Conservation (phyloP, 1,140 invertebrate species). For the Brachionus sp. region DNA sequence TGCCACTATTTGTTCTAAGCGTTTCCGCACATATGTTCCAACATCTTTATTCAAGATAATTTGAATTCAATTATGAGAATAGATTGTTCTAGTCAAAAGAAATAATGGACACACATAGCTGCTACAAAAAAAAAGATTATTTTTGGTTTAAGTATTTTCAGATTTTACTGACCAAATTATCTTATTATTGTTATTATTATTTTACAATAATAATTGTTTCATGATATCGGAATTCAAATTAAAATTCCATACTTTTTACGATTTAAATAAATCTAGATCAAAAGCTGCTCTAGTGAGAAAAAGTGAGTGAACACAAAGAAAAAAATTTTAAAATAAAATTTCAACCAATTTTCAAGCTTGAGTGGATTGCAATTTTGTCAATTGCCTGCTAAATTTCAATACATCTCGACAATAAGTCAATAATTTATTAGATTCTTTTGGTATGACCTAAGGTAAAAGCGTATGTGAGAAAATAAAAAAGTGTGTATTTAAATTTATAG, state of each 20-base stretch:
- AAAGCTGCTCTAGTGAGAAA: neutral
- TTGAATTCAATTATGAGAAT: neutral
- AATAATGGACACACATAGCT: neutral
- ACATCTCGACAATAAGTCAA: neutral
- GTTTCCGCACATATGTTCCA: neutral
- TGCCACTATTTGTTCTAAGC: neutral
- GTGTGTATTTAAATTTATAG: neutral
- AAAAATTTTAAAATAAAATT: neutral
- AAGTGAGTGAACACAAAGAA: neutral
- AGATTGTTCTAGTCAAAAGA: neutral
- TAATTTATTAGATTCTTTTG: constrained; percentile 22
- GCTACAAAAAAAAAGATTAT: neutral
- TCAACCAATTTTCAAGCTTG: constrained; percentile 7
- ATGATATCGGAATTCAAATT: neutral
- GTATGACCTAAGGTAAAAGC: constrained; percentile 22
- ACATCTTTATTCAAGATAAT: neutral
- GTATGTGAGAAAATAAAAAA: neutral
- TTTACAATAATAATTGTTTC: neutral
- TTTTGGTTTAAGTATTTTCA: neutral
- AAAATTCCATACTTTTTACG: neutral
- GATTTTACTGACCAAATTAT: neutral
- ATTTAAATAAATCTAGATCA: constrained; percentile 12
- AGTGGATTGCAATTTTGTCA: neutral
- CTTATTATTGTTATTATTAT: neutral
- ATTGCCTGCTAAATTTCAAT: constrained; percentile 33